These are phyloP conservation scores for Isichthys henryi DNA, from an alignment of 2,113 vertebrate species.

Conservation along the genomic window DNA sequence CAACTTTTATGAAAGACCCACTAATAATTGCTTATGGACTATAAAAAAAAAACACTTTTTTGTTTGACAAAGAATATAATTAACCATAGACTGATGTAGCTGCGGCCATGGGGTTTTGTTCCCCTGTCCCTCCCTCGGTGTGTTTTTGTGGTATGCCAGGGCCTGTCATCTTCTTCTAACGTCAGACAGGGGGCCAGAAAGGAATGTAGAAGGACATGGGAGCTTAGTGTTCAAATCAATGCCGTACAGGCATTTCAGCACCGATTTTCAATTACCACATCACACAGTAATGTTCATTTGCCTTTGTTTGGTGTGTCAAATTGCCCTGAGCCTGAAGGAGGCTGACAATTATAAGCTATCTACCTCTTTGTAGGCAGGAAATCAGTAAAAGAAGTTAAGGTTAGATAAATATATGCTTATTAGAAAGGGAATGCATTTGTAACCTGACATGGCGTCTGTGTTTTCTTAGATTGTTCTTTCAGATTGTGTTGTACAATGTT, in stretches of 20 bases:
- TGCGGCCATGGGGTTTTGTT: background rate
- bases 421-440: background rate
- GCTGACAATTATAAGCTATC: background rate
- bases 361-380: conserved; percentile 5
- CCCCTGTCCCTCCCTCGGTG: background rate
- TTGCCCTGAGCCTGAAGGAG: background rate
- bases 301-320: background rate
- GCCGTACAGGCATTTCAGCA: background rate
- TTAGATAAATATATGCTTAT: conserved; percentile 1
- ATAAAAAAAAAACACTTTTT: background rate
- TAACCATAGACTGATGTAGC: background rate
- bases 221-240: background rate
- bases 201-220: background rate
- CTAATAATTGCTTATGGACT: background rate
- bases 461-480: background rate
- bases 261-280: background rate
- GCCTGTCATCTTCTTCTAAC: background rate
- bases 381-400: background rate
- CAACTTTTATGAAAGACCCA: background rate
- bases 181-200: background rate
- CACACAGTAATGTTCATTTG: background rate
- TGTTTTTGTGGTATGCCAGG: background rate
- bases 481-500: background rate
- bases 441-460: background rate
- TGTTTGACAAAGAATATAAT: background rate